Base-by-base conservation (phyloP, 2,888 invertebrate species). In the Oscheius sp. region DNA sequence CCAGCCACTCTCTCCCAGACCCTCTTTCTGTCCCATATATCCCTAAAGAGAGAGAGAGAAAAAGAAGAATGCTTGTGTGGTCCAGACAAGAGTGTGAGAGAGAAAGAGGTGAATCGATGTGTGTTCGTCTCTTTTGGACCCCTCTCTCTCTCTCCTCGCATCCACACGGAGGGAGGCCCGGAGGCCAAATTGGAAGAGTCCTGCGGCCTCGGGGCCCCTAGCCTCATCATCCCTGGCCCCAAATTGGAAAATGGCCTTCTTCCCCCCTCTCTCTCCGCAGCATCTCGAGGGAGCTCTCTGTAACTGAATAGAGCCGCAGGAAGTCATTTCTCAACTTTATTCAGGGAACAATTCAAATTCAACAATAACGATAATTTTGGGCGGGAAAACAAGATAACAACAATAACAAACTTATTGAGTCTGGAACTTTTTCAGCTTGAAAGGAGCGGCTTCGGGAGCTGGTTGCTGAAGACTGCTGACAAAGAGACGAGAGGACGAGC, bases 361-460 rank as follows among this genome's bases (percentile, higher is more conserved):
- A 74, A 74, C 57, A 63, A 21, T 21, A 21, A 21, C 21, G 21
- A 21, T 21, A 21, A 21, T 21, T 21, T 21, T 21, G 21, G 21
- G 21, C 21, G 21, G 21, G 21, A 21, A 21, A 21, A 74, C 51
- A 68, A 50, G 9, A 60, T 29, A 65, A 77, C 59, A 47, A 76
- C 7, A 42, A 42, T 7, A 42, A 42, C 42, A 42, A 42, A 21
- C 21, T 42, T 42, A 42, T 42, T 42, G 42, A 7, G 3, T 42
- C 42, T 42, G 42, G 33, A 79, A 82, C 58, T 79, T 78, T 48
- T 77, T 76, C 59, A 82, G 51, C 37, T 80, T 79, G 74, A 80
- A 82, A 10, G 76, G 75, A 33, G 74, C 70, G 2, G 70, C 63
- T 53, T 65, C 70, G 21, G 81, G 81, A 5, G 35, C 13, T n/a